Conservation (phyloP, 2,888 invertebrate genomes). For the Suillia variegata region DNA sequence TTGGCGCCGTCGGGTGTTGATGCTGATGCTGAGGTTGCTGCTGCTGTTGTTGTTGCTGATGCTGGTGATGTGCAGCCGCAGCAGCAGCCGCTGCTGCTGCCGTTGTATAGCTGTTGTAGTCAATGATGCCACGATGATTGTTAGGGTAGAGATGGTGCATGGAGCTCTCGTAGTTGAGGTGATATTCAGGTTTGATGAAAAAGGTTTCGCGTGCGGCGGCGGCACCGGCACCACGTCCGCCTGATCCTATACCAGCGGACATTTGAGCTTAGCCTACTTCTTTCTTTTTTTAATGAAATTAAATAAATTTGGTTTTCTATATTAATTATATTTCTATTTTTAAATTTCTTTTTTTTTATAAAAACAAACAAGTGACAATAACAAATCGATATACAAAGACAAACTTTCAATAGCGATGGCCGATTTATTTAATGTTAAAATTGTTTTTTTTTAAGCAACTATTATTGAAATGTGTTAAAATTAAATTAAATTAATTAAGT, state of each 20-base stretch:
- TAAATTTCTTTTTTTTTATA: no score
- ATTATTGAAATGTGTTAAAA: no score
- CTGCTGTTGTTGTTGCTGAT: conserved; percentile 31
- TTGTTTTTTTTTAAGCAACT: no score
- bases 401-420: no score
- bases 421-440: no score
- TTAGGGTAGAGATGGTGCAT: conserved; percentile 57
- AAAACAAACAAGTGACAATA: no score
- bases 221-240: conserved; percentile 58
- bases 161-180: conserved; percentile 57
- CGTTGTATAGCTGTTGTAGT: conserved; percentile 51
- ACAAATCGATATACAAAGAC: no score
- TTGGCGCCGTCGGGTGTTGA: conserved; percentile 22
- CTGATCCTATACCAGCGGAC: conserved; percentile 59
- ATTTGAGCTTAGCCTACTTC: no score
- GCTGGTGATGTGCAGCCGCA: conserved; percentile 39
- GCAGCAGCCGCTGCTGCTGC: conserved; percentile 39
- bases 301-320: no score
- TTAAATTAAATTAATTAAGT: no score
- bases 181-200: conserved; percentile 56
- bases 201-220: conserved; percentile 55
- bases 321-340: no score
- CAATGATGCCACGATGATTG: conserved; percentile 53
- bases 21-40: conserved; percentile 31
- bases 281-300: no score